phyloP scores from a whole-genome alignment of 2,797 vertebrate genomes.

The Phataginus tetradactyla region DNA sequence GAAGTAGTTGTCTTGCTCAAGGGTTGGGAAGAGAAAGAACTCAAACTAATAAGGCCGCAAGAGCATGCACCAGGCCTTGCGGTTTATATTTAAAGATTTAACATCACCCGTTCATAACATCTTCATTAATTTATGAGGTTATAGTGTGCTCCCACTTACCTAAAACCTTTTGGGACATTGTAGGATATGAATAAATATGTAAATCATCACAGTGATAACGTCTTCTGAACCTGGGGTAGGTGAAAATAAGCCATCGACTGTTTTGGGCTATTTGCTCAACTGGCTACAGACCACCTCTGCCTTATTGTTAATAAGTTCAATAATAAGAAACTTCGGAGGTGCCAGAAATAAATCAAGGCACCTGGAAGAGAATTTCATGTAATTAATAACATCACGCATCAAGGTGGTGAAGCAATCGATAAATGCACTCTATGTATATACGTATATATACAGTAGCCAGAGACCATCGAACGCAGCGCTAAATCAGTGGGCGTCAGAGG shows the following conservation, averaged over 20 bases:
- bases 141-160: background rate
- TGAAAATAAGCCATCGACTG: background rate
- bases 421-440: fast-evolving
- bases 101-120: background rate
- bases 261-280: fast-evolving
- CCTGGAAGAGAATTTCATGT: no score
- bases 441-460: background rate
- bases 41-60: background rate
- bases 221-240: background rate
- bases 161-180: background rate
- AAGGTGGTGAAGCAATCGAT: fast-evolving
- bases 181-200: background rate
- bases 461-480: fast-evolving
- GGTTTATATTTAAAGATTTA: conserved; percentile 50
- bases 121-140: background rate
- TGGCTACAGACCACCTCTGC: fast-evolving
- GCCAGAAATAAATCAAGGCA: background rate
- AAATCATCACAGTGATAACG: background rate
- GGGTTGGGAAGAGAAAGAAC: conserved; percentile 27
- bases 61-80: background rate
- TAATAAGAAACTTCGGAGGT: background rate
- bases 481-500: background rate
- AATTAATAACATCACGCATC: fast-evolving
- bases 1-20: background rate
- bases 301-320: background rate